These are phyloP conservation scores for Bombycilla garrulus DNA, from an alignment of 2,113 vertebrate species.

Conservation along the genomic window DNA sequence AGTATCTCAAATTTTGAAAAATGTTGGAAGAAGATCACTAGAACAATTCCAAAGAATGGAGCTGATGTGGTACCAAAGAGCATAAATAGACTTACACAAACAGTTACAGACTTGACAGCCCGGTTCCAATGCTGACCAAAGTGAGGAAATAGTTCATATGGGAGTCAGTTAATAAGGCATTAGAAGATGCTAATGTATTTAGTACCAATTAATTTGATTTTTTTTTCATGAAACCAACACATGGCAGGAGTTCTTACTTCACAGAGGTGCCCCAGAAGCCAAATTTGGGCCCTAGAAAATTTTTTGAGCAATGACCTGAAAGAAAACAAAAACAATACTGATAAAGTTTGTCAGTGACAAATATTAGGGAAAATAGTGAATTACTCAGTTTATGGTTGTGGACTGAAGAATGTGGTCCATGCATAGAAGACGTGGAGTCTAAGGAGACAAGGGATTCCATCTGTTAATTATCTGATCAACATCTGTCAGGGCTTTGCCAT, in stretches of 20 bases:
- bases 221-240: not conserved
- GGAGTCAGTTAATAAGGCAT: not conserved
- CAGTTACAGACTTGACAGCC: not conserved
- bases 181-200: not conserved
- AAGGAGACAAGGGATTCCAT: not conserved
- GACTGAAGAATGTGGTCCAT: not conserved
- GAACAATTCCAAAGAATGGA: not conserved
- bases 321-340: constrained; percentile 59
- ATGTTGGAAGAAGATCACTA: not conserved
- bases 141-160: not conserved
- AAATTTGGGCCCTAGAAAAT: constrained; percentile 55
- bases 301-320: constrained; percentile 61
- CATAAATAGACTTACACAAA: not conserved
- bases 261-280: constrained; percentile 26
- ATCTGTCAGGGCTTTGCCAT: not conserved
- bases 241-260: constrained; percentile 43
- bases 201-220: not conserved
- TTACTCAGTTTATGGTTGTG: not conserved
- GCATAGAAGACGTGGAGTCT: not conserved
- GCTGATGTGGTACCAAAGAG: not conserved
- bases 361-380: not conserved
- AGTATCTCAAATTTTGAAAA: not conserved
- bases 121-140: not conserved
- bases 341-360: constrained; percentile 14
- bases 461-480: not conserved